A percentile compares a stretch with the other conserved stretches of the same genome.
Conservation (phyloP, 2,797 vertebrate species). For the Lutra lutra region DNA sequence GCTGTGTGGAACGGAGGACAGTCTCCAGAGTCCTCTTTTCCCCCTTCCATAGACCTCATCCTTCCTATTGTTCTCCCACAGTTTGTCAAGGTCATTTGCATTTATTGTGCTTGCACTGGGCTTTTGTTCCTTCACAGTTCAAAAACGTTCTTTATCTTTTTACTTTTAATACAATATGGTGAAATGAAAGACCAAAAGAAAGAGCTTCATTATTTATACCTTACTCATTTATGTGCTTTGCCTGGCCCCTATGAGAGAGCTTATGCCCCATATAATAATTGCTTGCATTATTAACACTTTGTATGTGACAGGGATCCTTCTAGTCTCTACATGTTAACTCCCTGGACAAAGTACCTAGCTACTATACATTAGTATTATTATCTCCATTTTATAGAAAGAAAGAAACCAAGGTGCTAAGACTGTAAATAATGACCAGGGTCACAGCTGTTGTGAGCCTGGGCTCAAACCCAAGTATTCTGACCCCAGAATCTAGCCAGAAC, state of each 20-base stretch:
- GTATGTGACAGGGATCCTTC: not conserved
- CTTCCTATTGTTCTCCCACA: not conserved
- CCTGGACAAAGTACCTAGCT: not conserved
- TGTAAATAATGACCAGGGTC: not conserved
- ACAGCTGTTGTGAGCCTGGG: not conserved
- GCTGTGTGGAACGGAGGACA: not conserved
- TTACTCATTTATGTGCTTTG: not conserved
- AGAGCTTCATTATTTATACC: not conserved
- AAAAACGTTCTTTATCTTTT: not conserved
- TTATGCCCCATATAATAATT: not conserved
- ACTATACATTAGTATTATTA: not conserved
- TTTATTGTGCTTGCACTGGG: not conserved
- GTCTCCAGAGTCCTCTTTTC: not conserved
- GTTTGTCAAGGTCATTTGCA: not conserved
- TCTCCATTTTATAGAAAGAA: not conserved
- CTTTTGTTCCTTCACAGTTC: not conserved
- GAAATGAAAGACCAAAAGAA: slow-evolving; percentile 33
- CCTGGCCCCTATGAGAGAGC: not conserved
- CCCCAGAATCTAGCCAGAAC: not conserved
- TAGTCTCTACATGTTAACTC: not conserved
- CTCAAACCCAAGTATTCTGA: not conserved
- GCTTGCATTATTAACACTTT: not conserved
- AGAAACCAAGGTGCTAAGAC: not conserved
- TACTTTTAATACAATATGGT: not conserved
- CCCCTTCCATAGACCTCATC: not conserved